phyloP scores from a whole-genome alignment of 2,888 invertebrate genomes.

The Diaphora mendica region DNA sequence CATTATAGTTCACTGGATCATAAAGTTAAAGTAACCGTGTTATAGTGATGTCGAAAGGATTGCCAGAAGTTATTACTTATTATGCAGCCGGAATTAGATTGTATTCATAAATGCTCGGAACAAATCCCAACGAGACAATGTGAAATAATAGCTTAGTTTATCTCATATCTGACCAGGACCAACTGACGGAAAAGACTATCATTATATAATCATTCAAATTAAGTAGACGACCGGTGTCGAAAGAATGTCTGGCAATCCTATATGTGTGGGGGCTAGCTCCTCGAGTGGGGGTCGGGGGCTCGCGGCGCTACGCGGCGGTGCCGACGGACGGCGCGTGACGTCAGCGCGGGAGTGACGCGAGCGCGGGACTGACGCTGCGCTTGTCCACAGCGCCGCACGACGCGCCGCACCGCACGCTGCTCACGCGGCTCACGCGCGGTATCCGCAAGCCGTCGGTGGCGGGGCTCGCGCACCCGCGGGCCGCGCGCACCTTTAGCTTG shows the following conservation, averaged over 20 bases:
- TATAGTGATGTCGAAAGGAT: conserved; percentile 56
- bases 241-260: conserved; percentile 68
- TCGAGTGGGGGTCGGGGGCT: conserved; percentile 51
- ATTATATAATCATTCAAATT: conserved; percentile 1
- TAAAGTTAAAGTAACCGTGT: conserved; percentile 69
- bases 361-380: conserved; percentile 63
- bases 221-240: conserved; percentile 24
- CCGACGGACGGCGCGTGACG: conserved; percentile 62
- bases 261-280: conserved; percentile 70
- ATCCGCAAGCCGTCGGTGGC: conserved; percentile 95
- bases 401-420: conserved; percentile 89
- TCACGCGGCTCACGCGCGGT: conserved; percentile 90
- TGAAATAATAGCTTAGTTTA: conserved; percentile 22
- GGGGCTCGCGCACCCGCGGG: conserved; percentile 90
- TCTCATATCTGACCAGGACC: conserved; percentile 22
- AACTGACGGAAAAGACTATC: conserved; percentile 31
- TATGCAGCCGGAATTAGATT: conserved; percentile 51
- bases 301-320: conserved; percentile 74
- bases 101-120: conserved; percentile 12
- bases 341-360: conserved; percentile 38
- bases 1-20: conserved; percentile 17
- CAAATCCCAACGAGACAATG: conserved; percentile 50
- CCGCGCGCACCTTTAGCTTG: conserved; percentile 94
- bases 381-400: conserved; percentile 84
- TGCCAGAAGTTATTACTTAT: conserved; percentile 60